These are phyloP conservation scores for Gadopsis bispinosus DNA, from an alignment of 2,797 vertebrate species.

Conservation along the genomic window DNA sequence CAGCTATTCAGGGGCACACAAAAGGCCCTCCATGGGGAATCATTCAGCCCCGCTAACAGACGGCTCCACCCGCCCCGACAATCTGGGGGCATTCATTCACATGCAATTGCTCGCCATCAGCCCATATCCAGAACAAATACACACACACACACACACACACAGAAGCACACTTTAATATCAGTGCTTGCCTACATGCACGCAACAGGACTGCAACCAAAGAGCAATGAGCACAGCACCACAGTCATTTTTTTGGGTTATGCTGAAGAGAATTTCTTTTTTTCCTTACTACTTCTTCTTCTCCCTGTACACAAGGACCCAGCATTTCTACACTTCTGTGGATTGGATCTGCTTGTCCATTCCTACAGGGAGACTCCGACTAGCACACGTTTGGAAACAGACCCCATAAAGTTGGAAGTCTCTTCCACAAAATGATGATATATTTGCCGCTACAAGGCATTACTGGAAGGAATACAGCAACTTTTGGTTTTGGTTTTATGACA, in stretches of 20 bases:
- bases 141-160: constrained; percentile 34
- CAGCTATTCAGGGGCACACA: constrained; percentile 68
- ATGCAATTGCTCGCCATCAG: constrained; percentile 62
- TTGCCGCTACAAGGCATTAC: background rate
- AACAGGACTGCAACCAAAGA: constrained; percentile 54
- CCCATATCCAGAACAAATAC: constrained; percentile 52
- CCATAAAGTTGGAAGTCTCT: background rate
- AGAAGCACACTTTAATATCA: constrained; percentile 45
- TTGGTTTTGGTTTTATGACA: constrained; percentile 7
- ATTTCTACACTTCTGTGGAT: constrained; percentile 4
- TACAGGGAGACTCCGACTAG: background rate
- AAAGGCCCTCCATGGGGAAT: constrained; percentile 59
- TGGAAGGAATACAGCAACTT: background rate
- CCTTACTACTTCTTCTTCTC: background rate
- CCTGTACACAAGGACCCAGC: background rate
- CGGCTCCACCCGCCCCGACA: constrained; percentile 58
- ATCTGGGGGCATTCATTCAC: constrained; percentile 61
- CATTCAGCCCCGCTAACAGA: constrained; percentile 61
- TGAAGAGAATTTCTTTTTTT: background rate
- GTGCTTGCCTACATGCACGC: constrained; percentile 21
- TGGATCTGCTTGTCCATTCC: constrained; percentile 14
- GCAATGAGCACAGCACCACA: constrained; percentile 30
- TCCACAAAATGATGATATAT: constrained; percentile 20
- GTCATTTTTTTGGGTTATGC: background rate
- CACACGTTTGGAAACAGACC: constrained; percentile 27